Evolutionary conservation across 2,113 vertebrate species (phyloP).

Genomic region (human): DNA sequence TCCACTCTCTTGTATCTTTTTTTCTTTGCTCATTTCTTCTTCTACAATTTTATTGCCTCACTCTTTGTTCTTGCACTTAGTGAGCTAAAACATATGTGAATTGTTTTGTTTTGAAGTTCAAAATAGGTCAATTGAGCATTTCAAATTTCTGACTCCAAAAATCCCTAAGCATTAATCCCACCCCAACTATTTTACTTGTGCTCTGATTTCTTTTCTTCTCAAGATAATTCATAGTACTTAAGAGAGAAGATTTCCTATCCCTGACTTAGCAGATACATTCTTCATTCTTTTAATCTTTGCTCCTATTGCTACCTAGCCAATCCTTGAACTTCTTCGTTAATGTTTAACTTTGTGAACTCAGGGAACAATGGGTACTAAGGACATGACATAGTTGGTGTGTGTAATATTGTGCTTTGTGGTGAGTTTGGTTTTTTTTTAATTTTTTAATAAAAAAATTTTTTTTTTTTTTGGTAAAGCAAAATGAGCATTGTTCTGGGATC

Average conservation of each 20-base stretch:
- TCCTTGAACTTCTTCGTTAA: neutral
- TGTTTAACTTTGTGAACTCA: neutral
- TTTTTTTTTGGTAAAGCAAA: neutral
- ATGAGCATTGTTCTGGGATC: neutral
- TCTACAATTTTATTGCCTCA: neutral
- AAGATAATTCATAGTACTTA: neutral
- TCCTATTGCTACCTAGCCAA: neutral
- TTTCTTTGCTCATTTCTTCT: neutral
- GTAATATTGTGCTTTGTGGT: neutral
- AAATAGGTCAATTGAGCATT: neutral
- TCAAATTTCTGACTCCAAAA: neutral
- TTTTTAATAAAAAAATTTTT: neutral
- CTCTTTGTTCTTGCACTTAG: neutral
- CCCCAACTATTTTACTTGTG: neutral
- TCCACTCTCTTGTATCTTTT: neutral
- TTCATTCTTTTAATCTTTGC: neutral
- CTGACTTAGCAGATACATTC: constrained; percentile 9
- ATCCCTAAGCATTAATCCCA: neutral
- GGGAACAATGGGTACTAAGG: neutral
- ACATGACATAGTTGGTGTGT: neutral
- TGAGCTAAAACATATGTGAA: neutral
- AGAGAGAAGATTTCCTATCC: neutral
- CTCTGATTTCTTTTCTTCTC: neutral
- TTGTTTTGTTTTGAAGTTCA: neutral
- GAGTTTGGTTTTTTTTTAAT: neutral